phyloP scores from a whole-genome alignment of 2,113 vertebrate species.

The Miniopterus natalensis region DNA sequence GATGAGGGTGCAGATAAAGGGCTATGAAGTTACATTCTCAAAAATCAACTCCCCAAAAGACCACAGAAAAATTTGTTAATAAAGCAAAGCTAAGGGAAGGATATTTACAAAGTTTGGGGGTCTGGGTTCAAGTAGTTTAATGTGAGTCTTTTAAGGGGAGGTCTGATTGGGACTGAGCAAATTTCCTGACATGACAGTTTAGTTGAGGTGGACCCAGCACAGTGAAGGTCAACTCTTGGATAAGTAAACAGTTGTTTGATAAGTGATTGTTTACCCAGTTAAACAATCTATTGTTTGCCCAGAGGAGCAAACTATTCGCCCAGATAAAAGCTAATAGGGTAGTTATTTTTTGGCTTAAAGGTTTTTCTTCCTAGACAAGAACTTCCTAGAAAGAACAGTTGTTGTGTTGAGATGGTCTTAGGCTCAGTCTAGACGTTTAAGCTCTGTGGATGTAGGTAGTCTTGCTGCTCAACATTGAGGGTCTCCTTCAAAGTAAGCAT shows the following conservation, averaged over 20 bases:
- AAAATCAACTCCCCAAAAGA: neutral
- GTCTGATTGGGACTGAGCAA: neutral
- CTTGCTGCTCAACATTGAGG: neutral
- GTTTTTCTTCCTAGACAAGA: slow-evolving; percentile 17
- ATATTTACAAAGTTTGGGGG: neutral
- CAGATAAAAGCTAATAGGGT: slow-evolving; percentile 2
- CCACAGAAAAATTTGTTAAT: neutral
- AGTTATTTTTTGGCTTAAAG: neutral
- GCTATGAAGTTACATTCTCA: neutral
- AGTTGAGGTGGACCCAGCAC: neutral
- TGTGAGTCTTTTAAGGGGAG: neutral
- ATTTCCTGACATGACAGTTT: neutral
- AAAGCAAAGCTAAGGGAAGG: neutral
- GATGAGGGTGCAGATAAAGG: neutral
- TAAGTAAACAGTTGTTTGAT: neutral
- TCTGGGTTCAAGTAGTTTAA: neutral
- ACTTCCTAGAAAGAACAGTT: slow-evolving; percentile 47
- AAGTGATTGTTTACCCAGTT: neutral
- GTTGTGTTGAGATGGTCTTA: neutral
- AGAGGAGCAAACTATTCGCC: slow-evolving; percentile 10
- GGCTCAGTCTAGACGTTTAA: neutral
- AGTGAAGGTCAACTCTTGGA: neutral
- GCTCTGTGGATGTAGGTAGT: neutral
- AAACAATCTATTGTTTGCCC: neutral
- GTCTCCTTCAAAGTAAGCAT: neutral